phyloP scores from a whole-genome alignment of 2,113 vertebrate species.

The Toxotes jaculatrix region DNA sequence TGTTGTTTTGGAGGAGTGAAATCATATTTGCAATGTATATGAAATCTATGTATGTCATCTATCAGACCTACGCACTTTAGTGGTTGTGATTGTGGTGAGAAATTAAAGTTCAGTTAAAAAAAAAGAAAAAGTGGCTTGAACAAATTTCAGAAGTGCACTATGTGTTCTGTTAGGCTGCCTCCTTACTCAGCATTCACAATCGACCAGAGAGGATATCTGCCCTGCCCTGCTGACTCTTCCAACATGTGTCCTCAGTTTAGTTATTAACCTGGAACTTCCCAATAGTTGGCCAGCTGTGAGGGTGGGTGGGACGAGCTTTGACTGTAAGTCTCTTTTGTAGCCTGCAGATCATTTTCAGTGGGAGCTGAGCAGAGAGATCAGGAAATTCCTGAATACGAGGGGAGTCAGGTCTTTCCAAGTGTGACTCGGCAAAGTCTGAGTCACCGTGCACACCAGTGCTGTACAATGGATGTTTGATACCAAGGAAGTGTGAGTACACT shows the following conservation, averaged over 20 bases:
- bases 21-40: not conserved
- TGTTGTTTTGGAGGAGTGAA: not conserved
- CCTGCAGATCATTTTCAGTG: constrained; percentile 42
- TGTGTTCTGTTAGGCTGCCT: not conserved
- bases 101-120: not conserved
- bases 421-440: constrained; percentile 75
- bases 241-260: constrained; percentile 71
- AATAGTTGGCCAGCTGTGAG: constrained; percentile 64
- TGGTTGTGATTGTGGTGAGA: not conserved
- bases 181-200: constrained; percentile 43
- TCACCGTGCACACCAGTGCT: constrained; percentile 38
- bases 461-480: constrained; percentile 24
- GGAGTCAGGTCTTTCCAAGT: constrained; percentile 68
- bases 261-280: constrained; percentile 87
- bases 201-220: constrained; percentile 50
- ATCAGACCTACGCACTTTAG: not conserved
- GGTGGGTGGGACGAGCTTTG: constrained; percentile 42
- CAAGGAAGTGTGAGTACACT: constrained; percentile 8
- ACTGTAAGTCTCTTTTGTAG: constrained; percentile 36
- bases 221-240: constrained; percentile 54
- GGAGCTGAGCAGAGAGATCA: constrained; percentile 58
- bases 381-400: constrained; percentile 79
- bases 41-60: constrained; percentile 7
- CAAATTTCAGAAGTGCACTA: not conserved
- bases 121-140: not conserved